Percentiles rank a stretch among this genome's conserved stretches.
These are phyloP conservation scores for Drosophila buzzatii DNA, from an alignment of 2,888 invertebrate species.

Conservation along the genomic window DNA sequence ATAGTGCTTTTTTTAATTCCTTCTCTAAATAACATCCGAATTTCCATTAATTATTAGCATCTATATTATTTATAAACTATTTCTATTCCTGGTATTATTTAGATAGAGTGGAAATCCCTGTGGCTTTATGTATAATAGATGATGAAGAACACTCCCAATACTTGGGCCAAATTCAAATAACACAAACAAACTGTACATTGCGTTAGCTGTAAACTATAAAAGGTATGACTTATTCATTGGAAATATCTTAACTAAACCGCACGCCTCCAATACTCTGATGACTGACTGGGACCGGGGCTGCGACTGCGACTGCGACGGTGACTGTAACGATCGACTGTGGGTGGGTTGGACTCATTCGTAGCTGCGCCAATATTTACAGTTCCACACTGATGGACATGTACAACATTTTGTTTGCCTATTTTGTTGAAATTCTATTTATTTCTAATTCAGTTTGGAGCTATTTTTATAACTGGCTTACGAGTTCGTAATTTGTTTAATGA, in stretches of 20 bases:
- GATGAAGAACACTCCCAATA: conserved; percentile 19
- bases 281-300: not conserved
- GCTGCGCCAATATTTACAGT: conserved; percentile 73
- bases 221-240: conserved; percentile 39
- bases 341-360: conserved; percentile 31
- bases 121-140: conserved; percentile 4
- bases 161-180: conserved; percentile 5
- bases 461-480: conserved; percentile 78
- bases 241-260: conserved; percentile 10
- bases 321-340: conserved; percentile 37
- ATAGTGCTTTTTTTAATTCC: not conserved
- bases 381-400: conserved; percentile 68
- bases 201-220: conserved; percentile 36
- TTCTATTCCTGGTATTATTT: conserved; percentile 4
- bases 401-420: conserved; percentile 64
- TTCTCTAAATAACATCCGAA: not conserved
- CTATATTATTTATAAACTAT: not conserved
- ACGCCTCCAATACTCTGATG: conserved; percentile 1
- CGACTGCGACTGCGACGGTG: not conserved
- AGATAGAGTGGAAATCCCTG: not conserved
- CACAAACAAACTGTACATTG: conserved; percentile 26
- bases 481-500: conserved; percentile 79
- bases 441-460: conserved; percentile 50
- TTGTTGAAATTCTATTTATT: conserved; percentile 45
- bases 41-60: not conserved